A percentile compares a stretch with the other conserved stretches of the same genome.
Conservation (phyloP, 1,140 invertebrate species). For the Drosophila bifasciata region DNA sequence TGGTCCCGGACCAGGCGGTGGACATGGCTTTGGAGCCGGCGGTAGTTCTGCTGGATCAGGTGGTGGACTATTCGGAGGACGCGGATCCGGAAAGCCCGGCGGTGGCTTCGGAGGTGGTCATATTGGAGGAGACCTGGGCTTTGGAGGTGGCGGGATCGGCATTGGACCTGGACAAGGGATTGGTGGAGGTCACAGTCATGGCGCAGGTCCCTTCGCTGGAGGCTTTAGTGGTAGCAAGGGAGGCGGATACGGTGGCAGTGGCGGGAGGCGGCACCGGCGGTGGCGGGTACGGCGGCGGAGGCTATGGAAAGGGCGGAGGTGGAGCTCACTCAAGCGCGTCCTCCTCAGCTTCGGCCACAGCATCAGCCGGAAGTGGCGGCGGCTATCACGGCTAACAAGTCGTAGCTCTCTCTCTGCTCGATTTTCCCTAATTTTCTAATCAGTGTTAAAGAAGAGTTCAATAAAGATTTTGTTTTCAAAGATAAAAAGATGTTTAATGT, state of each 20-base stretch:
- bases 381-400: conserved; percentile 48
- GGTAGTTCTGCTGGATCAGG: conserved; percentile 32
- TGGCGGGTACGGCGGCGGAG: conserved; percentile 21
- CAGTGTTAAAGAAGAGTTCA: conserved; percentile 46
- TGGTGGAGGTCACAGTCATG: conserved; percentile 16
- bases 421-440: conserved; percentile 11
- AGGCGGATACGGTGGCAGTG: conserved; percentile 27
- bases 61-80: conserved; percentile 18
- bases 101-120: conserved; percentile 21
- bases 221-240: conserved; percentile 23
- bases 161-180: conserved; percentile 9
- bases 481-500: background rate
- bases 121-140: background rate
- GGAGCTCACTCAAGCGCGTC: conserved; percentile 28
- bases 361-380: conserved; percentile 12
- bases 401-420: background rate
- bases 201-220: conserved; percentile 16
- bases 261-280: no score
- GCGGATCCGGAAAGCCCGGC: conserved; percentile 15
- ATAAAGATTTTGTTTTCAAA: conserved; percentile 36
- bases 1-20: conserved; percentile 11
- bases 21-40: conserved; percentile 18
- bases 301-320: conserved; percentile 9
- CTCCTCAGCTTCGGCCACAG: conserved; percentile 9
- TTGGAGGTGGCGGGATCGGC: conserved; percentile 9